Conservation (phyloP, 2,113 vertebrate genomes). For the Dolichotis patagonum region DNA sequence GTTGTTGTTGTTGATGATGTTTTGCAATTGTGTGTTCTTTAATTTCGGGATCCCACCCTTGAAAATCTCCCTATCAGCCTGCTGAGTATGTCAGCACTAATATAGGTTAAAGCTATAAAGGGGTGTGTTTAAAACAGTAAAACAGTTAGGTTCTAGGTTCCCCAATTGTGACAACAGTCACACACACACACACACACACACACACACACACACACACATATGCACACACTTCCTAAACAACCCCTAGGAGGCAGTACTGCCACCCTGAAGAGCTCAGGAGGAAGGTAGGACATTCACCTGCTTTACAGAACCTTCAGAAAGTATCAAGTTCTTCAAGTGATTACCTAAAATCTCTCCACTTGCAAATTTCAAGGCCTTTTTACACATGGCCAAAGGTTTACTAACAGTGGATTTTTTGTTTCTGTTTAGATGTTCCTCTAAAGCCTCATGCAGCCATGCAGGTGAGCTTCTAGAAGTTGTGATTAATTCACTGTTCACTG, state of each 20-base stretch:
- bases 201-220: neutral
- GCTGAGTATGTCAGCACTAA: neutral
- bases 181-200: too few relatives aligned
- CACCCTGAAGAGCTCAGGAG: neutral
- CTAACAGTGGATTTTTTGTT: neutral
- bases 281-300: neutral
- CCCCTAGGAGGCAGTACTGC: neutral
- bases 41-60: neutral
- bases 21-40: neutral
- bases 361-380: neutral
- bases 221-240: neutral
- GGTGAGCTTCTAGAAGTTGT: too few relatives aligned
- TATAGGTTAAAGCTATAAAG: neutral
- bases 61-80: too few relatives aligned
- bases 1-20: neutral
- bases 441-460: too few relatives aligned
- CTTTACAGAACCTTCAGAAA: neutral
- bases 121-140: neutral
- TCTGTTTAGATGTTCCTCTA: too few relatives aligned
- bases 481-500: too few relatives aligned
- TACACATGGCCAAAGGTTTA: neutral
- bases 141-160: neutral
- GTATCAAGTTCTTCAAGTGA: neutral
- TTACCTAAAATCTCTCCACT: neutral
- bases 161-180: neutral